Conservation (phyloP, 2,797 vertebrate species). For the Furcifer pardalis region DNA sequence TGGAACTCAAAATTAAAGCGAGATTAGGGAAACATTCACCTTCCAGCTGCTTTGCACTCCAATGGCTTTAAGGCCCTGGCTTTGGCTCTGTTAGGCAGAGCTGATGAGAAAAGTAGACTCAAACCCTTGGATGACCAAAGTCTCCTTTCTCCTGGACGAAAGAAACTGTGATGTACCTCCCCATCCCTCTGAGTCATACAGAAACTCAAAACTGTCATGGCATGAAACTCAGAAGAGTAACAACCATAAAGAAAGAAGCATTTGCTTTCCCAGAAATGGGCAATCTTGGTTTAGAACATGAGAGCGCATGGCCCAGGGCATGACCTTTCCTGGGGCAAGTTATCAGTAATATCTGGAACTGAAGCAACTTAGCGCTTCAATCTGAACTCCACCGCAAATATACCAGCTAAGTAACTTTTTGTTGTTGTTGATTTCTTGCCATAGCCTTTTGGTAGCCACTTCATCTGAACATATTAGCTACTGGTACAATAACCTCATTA, state of each 20-base stretch:
- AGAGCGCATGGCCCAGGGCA: not conserved
- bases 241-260: not conserved
- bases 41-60: not conserved
- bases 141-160: not conserved
- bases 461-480: not conserved
- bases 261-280: not conserved
- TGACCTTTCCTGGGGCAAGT: not conserved
- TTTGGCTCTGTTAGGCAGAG: not conserved
- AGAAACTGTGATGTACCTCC: constrained; percentile 43
- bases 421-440: too few species aligned
- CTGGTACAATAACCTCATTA: not conserved
- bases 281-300: constrained; percentile 26
- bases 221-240: constrained; percentile 3
- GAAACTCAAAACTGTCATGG: constrained; percentile 37
- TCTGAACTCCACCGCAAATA: constrained; percentile 39
- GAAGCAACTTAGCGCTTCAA: constrained; percentile 40
- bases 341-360: constrained; percentile 14
- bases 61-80: not conserved
- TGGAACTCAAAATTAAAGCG: constrained; percentile 51
- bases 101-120: not conserved
- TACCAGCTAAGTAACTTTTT: not conserved
- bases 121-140: not conserved
- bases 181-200: constrained; percentile 16
- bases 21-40: not conserved
- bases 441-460: not conserved